Base-by-base conservation (phyloP, 2,888 invertebrate genomes). In the Carabus problematicus region DNA sequence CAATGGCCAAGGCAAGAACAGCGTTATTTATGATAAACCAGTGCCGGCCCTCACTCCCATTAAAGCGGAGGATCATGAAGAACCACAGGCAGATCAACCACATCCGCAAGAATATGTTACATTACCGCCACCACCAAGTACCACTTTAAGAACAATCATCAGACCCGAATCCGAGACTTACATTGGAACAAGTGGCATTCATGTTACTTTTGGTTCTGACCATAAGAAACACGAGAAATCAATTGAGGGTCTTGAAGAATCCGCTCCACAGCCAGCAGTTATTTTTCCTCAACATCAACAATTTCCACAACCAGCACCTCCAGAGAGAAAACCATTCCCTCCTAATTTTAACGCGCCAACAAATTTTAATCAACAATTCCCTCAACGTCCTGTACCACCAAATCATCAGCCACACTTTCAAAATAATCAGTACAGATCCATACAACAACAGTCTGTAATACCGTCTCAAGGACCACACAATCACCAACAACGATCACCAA, bases 131-230 rank as follows among this genome's bases (percentile, higher is more conserved):
- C 86, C 87, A 58, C 88, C 88, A 70, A 89, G 91, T 0, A 95
- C 95, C 0, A 94, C 94, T 0, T 80, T 94, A 62, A 85, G 94
- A 77, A 91, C 94, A 0, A 89, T 95, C 45, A 94, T 95, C 62
- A 90, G 91, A 75, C 94, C 94, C 0, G 94, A 94, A 76, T 94
- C 94, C 1, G 93, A 94, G 81, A 86, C 88, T 11, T 94, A 91
- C 75, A 93, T 94, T 75, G 91, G 91, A 71, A 88, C 91, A 72
- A 91, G 91, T 74, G 92, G 92, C 61, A 89, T 94, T 1, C 91
- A 90, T 76, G 90, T 94, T 0, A 93, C 93, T 6, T 94, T 94
- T 75, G 93, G 93, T 0, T 88, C 85, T 70, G 89, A 91, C 72
- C 85, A 86, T 70, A 84, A 79, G 70, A 80, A 81, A 71, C 84